These are phyloP conservation scores for Penaeus indicus DNA, from an alignment of 1,140 invertebrate genomes.

Conservation along the genomic window DNA sequence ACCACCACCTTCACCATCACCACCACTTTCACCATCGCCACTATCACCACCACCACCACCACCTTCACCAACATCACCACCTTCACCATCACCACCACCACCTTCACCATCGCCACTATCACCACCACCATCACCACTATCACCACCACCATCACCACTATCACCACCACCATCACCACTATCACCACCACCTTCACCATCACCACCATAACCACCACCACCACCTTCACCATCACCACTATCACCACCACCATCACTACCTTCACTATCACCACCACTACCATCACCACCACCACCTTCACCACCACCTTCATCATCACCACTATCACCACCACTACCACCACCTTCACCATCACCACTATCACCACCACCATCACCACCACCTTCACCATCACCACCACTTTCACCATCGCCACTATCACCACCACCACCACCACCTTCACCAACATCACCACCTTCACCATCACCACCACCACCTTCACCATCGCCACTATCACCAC, in stretches of 20 bases:
- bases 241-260: background rate
- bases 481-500: background rate
- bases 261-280: background rate
- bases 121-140: background rate
- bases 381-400: too few relatives aligned
- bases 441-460: too few relatives aligned
- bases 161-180: background rate
- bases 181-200: background rate
- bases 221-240: too few relatives aligned
- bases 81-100: background rate
- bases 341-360: background rate
- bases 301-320: background rate
- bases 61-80: background rate
- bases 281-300: background rate
- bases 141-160: too few relatives aligned
- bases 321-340: background rate
- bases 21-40: background rate
- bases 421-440: background rate
- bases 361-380: background rate
- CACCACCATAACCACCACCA: background rate
- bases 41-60: background rate
- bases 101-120: background rate
- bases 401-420: background rate
- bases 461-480: background rate
- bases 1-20: constrained; percentile 9